Base-by-base conservation (phyloP, 2,113 vertebrate species). In the Falcunculus frontatus region DNA sequence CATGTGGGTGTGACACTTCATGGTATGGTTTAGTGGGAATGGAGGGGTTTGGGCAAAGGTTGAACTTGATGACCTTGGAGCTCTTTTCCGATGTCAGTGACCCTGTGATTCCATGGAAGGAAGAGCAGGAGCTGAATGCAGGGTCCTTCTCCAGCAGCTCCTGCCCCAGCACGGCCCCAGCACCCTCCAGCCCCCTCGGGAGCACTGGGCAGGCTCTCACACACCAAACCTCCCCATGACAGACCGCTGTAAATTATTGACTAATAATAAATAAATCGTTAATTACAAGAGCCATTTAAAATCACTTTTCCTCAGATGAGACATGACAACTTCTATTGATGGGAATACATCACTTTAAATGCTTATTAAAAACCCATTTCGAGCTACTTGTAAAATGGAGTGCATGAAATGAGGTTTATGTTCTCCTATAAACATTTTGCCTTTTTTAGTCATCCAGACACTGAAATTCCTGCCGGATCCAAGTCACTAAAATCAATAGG, bases 251-350 rank as follows among this genome's bases (percentile, higher is more conserved):
- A 80, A 96, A 93, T 86, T 52, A 94, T 5, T 41, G 33, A 77
- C 53, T 83, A 65, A 65, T 62, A 69, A 84, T 22, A 74, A 94
- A 96, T 82, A 91, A 91, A 88, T n/a, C 46, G 67, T 85, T 96
- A 85, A 89, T 88, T 91, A 86, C 87, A 55, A 70, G 50, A 95
- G 55, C 78, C 57, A 39, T 91, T 94, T 91, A 83, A 91, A 95
- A 88, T 80, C 55, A 53, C 55, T 91, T 91, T 57, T 69, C 53
- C 74, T 57, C 23, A 50, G 87, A 82, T 57, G 67, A 90, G 63
- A 57, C 37, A 49, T 35, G 87, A 46, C 70, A 80, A 62, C 57
- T 87, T 50, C 33, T 46, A 87, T 32, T 53, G 90, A 68, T 52
- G 46, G 1, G 9, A 85, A 77, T 53, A 30, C 35, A 83, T 90